A percentile compares a stretch with the other conserved stretches of the same genome.
Evolutionary conservation across 1,140 invertebrate species (phyloP).

Genomic region (Portunus trituberculatus): DNA sequence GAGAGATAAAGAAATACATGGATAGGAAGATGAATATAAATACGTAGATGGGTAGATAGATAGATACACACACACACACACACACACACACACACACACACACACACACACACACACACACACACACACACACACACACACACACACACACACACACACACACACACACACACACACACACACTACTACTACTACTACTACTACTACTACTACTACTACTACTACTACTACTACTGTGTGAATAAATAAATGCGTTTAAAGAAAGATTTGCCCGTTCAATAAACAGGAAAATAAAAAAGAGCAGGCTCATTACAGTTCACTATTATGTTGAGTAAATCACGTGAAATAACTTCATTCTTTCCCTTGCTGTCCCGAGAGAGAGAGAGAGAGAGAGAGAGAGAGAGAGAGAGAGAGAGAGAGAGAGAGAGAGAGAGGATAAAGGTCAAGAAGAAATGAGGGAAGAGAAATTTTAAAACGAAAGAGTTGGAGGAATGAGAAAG

Average conservation of each 20-base stretch:
- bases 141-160: constrained; percentile 11
- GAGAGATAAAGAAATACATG: too few relatives aligned
- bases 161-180: constrained; percentile 11
- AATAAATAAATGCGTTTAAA: too few relatives aligned
- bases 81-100: too few relatives aligned
- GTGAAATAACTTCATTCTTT: background rate
- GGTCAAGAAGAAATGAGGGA: background rate
- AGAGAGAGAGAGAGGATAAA: constrained; percentile 24
- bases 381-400: too few relatives aligned
- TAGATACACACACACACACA: too few relatives aligned
- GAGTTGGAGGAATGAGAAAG: background rate
- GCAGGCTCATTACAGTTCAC: background rate
- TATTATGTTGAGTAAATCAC: background rate
- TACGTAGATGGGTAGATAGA: too few relatives aligned
- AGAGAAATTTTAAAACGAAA: background rate
- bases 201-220: too few relatives aligned
- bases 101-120: background rate
- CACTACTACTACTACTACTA: too few relatives aligned
- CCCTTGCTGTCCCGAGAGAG: background rate
- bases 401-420: background rate
- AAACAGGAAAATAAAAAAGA: background rate
- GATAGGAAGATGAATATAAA: too few relatives aligned
- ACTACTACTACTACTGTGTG: too few relatives aligned
- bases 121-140: constrained; percentile 11
- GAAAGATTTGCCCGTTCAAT: background rate